Conservation (phyloP, 2,888 invertebrate species). For the Diploptera punctata region DNA sequence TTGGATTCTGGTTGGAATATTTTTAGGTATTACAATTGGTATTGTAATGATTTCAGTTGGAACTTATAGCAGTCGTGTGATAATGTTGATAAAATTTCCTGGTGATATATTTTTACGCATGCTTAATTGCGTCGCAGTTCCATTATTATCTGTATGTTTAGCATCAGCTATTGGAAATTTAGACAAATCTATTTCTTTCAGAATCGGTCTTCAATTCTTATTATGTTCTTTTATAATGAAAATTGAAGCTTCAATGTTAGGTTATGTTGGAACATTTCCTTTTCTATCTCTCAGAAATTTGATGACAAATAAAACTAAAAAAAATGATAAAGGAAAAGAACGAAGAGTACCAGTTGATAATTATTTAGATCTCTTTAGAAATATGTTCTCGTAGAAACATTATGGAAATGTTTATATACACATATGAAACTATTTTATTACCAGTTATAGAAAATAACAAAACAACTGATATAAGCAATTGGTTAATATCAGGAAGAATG, state of each 20-base stretch:
- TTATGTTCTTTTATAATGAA: neutral
- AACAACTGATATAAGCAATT: neutral
- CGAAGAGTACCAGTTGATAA: neutral
- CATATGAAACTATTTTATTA: neutral
- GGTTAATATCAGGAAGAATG: neutral
- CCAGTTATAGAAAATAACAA: neutral
- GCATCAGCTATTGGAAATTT: neutral
- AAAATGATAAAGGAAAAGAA: neutral
- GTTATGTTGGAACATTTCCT: neutral
- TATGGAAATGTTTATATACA: neutral
- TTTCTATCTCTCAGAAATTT: neutral
- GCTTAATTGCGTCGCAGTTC: neutral
- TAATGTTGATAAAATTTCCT: neutral
- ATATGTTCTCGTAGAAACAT: neutral
- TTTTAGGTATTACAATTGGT: neutral
- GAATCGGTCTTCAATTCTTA: neutral
- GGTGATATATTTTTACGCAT: neutral
- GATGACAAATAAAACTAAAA: neutral
- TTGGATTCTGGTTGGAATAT: neutral
- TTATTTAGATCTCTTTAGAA: neutral
- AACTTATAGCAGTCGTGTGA: neutral
- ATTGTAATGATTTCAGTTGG: neutral
- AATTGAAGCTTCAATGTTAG: neutral
- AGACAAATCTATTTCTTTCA: neutral
- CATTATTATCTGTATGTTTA: neutral